Base-by-base conservation (phyloP, 2,797 vertebrate genomes). In the Myotis daubentonii region DNA sequence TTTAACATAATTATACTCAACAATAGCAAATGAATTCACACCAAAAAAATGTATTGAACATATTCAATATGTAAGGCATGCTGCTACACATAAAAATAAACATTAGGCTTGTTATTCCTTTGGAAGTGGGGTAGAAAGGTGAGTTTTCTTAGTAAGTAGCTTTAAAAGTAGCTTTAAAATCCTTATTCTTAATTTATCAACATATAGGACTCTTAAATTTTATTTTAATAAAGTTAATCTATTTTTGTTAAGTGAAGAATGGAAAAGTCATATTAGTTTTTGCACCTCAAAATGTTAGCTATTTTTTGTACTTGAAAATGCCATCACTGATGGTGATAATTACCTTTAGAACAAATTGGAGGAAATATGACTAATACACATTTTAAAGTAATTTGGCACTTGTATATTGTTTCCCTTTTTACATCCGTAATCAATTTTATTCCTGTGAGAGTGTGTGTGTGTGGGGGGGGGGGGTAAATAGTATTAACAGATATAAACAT, bases 341-440 rank as follows among this genome's bases (percentile, higher is more conserved):
- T 83, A 86, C 79, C 87, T 87, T 12, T n/a, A 86, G 36, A 65
- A 89, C 19, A 88, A 84, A 66, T 5, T 88, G 23, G 6, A 62
- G 30, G 47, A 91, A 60, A 68, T 74, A 47, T 68, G 17, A 81
- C 16, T 76, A 95, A 89, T 57, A 36, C 0, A 75, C 33, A 72
- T 55, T 80, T 94, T 75, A 75, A 92, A 96, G 95, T 49, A 86
- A 82, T 70, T 23, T 90, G 33, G 7, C 30, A 41, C 47, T 78
- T 89, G 16, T 9, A 65, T 76, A 83, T 15, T 81, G 0, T 83
- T 90, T 94, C 25, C n/a, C 13, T 51, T 94, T 91, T 94, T 62
- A 76, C 8, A 65, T 76, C 44, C 0, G 23, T 22, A 60, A 82
- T 89, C 81, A 60, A 22, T 86, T 89, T 84, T 76, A 81, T 11